Evolutionary conservation across 2,113 vertebrate species (phyloP), one percentile per base, ranked within the genome.

Genomic region (Plecotus auritus): DNA sequence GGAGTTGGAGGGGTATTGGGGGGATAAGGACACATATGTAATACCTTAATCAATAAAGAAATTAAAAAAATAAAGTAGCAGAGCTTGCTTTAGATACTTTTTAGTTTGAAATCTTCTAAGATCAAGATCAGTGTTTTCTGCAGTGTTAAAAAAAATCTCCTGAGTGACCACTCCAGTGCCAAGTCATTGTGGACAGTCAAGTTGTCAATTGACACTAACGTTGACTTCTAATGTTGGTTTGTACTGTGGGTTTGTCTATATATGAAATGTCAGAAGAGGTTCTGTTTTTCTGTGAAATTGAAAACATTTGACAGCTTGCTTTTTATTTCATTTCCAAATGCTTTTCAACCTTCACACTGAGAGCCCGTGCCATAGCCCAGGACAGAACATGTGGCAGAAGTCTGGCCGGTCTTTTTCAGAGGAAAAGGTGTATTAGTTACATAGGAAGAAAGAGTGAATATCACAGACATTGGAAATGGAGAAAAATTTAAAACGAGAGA

Each of bases 271-370:
- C 85, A 76, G 76, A 94, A 85, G 56, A 92, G 20, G 61, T 61
- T 87, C 35, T 74, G 18, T 73, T 96, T 95, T 86, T 49, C 74
- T 47, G 11, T 80, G 88, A 94, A 95, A 92, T 85, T 92, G 12
- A 88, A 83, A 93, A 54, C 84, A 64, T 95, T 91, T 95, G 95
- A 90, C 85, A 94, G 88, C 18, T 2, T 91, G 64, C 74, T 92
- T 96, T 96, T 88, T 84, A 49, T 92, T 90, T 81, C 5, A 76
- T 96, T 97, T 93, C 64, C 74, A 94, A 88, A 74, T 83, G 45
- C 32, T 90, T 94, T 91, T 83, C 91, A 96, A 1, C 42, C 28
- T 91, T 95, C 69, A 66, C 61, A 66, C 16, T n/a, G 83, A 89
- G 20, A 93, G 22, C 23, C 74, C 16, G 26, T 35, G 23, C 37